Evolutionary conservation across 2,888 invertebrate genomes (phyloP).

Genomic region (Diarsia brunnea): DNA sequence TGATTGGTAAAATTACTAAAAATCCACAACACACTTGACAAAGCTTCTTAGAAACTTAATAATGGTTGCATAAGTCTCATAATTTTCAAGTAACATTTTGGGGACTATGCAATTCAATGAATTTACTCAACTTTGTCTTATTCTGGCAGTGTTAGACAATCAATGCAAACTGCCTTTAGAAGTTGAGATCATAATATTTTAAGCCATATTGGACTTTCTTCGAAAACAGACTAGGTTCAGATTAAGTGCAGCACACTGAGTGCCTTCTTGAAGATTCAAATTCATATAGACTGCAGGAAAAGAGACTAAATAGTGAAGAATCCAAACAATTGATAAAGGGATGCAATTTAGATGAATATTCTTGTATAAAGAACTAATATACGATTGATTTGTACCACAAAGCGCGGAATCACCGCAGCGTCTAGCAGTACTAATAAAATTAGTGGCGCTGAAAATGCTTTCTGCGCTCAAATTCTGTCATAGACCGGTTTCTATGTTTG

Average conservation of each 20-base stretch:
- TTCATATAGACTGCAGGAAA: neutral
- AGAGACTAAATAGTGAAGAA: slow-evolving; percentile 17
- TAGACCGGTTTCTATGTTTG: neutral
- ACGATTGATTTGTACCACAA: neutral
- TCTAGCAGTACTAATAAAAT: neutral
- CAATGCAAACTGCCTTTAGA: slow-evolving; percentile 9
- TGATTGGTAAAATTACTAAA: slow-evolving; percentile 1
- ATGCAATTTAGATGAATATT: slow-evolving; percentile 4
- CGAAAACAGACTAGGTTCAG: neutral
- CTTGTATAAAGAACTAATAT: neutral
- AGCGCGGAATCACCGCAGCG: slow-evolving; percentile 2
- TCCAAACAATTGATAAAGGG: neutral
- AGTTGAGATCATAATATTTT: neutral
- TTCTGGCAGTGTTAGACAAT: slow-evolving; percentile 39
- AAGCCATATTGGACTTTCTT: neutral
- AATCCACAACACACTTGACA: slow-evolving; percentile 12
- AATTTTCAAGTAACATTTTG: neutral
- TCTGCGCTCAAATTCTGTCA: neutral
- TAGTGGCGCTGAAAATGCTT: neutral
- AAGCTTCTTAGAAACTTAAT: slow-evolving; percentile 9
- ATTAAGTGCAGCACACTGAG: neutral
- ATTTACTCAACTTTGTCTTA: slow-evolving; percentile 8
- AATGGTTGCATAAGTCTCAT: neutral
- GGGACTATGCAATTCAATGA: neutral
- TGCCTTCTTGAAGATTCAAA: neutral